Percentiles rank a stretch among this genome's conserved stretches.
Conservation (phyloP, 2,888 invertebrate species). For the Argyresthia albistria region DNA sequence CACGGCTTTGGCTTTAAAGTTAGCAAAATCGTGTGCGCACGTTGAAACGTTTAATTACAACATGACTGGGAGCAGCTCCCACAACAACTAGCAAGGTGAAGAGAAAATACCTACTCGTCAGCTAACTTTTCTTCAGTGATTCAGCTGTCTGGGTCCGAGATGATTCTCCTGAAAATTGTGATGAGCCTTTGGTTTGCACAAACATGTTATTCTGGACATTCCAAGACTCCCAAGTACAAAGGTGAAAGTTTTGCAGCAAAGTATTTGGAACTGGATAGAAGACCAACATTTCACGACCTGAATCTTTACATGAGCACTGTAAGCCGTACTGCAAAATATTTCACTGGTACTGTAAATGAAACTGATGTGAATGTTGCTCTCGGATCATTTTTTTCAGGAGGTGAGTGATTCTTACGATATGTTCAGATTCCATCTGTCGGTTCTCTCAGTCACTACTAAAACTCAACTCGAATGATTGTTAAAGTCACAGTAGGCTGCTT, state of each 20-base stretch:
- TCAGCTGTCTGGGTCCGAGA: not conserved
- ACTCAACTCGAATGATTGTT: too few species aligned
- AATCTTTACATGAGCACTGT: conserved; percentile 6
- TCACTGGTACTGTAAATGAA: conserved; percentile 10
- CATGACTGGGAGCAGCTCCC: not conserved
- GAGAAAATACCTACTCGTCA: not conserved
- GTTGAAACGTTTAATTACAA: not conserved
- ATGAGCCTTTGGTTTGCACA: not conserved
- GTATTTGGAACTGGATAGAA: conserved; percentile 9
- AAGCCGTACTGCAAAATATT: conserved; percentile 7
- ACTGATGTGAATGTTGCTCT: conserved; percentile 11
- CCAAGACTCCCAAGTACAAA: not conserved
- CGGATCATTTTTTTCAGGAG: conserved; percentile 12
- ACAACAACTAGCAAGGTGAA: not conserved
- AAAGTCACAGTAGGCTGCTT: too few species aligned
- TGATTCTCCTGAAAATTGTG: not conserved
- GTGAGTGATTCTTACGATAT: conserved; percentile 7
- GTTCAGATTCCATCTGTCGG: too few species aligned
- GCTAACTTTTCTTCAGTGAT: not conserved
- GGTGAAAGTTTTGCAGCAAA: conserved; percentile 12
- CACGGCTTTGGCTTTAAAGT: too few species aligned
- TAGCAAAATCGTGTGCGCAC: too few species aligned
- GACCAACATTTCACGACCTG: conserved; percentile 7
- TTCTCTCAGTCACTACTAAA: too few species aligned
- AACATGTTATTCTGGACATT: not conserved